Percentiles rank a stretch among this genome's conserved stretches.
Evolutionary conservation across 2,797 vertebrate species (phyloP).

Genomic region (Taeniopygia guttata): DNA sequence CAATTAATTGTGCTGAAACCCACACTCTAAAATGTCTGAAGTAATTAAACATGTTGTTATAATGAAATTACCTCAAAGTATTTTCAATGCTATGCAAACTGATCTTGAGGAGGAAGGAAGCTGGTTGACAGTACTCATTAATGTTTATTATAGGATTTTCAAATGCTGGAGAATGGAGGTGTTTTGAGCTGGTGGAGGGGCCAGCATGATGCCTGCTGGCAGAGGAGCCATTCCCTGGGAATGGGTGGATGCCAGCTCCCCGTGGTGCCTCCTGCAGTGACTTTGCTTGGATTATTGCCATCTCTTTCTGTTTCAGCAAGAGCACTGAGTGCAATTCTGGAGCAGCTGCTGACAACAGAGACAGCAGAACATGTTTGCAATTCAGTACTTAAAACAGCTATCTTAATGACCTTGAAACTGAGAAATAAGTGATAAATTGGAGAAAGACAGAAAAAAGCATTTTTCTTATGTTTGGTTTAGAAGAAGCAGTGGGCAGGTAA

Average conservation of each 20-base stretch:
- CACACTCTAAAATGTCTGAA: not conserved
- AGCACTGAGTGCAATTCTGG: not conserved
- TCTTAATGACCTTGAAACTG: not conserved
- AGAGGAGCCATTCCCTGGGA: not conserved
- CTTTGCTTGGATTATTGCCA: not conserved
- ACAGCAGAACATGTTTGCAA: not conserved
- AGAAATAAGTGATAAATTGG: not conserved
- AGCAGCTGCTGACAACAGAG: not conserved
- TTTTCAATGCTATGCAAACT: not conserved
- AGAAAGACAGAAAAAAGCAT: not conserved
- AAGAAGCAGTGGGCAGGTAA: not conserved
- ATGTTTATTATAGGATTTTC: not conserved
- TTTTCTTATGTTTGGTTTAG: not conserved
- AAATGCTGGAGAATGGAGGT: not conserved
- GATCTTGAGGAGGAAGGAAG: not conserved
- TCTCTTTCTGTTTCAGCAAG: not conserved
- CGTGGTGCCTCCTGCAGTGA: not conserved
- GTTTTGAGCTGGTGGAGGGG: accelerated
- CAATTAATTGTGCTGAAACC: constrained; percentile 9
- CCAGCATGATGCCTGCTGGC: not conserved
- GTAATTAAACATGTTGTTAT: not conserved
- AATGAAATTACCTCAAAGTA: not conserved
- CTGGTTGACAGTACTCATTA: not conserved
- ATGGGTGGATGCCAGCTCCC: not conserved
- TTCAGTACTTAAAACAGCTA: not conserved